Base-by-base conservation (phyloP, 2,888 invertebrate species). In the Lithosia quadra region DNA sequence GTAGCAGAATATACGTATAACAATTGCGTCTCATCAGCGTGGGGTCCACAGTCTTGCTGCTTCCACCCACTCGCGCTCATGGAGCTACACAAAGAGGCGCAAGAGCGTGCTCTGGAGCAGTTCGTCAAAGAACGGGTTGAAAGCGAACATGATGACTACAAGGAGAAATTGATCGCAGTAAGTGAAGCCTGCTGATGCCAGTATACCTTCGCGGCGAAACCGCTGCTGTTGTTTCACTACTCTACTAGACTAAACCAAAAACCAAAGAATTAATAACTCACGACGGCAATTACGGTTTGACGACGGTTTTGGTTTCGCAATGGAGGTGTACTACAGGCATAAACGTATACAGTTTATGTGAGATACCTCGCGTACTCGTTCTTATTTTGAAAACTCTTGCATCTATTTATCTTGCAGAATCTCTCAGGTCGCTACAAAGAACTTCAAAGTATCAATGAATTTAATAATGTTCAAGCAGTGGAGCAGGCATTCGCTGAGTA, bases 21-120 rank as follows among this genome's bases (percentile, higher is more conserved):
- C 53, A 80, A 81, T 62, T 71, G 58, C 65, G 68, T 80, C 1
- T 49, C 11, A 9, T 67, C 68, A 2, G 79, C 69, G 60, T 79
- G 81, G 81, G 81, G 75, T 28, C 64, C 81, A 0, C 77, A 74
- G 69, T 67, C 65, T n/a, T 77, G 74, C 57, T 80, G 80, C 67
- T 79, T 80, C 67, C 80, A 80, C 34, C 79, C 77, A n/a, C 22
- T 9, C 3, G 79, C 69, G 0, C 71, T 80, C 2, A 9, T 10
- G 4, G 36, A 67, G 0, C 65, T 80, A 21, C 81, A 81, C 36
- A 15, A 61, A 0, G 34, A 64, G 13, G 79, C 60, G 21, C 33
- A 43, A 1, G 28, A 55, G 0, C 24, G 9, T 0, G 75, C 79
- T 0, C 0, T 79, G 9, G n/a, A 63, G 10, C 65, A 77, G 65